These are phyloP conservation scores for Anastrepha obliqua DNA, from an alignment of 1,140 invertebrate genomes.

Conservation along the genomic window DNA sequence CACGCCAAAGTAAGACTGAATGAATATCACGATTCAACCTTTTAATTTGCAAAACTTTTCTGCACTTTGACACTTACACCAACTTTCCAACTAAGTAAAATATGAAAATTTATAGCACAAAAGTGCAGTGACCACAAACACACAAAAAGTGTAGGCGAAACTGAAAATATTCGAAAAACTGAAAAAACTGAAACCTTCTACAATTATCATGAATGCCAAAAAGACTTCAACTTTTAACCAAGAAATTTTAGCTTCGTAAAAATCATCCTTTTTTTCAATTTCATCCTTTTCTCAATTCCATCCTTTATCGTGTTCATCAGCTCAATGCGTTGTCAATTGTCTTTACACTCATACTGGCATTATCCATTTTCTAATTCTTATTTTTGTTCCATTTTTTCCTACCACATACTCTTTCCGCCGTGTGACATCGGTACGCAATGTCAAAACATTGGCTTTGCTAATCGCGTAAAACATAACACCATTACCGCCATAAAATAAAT, in stretches of 20 bases:
- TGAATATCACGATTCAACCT: too few species aligned
- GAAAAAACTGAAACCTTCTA: too few species aligned
- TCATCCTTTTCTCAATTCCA: not conserved
- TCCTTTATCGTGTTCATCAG: conserved; percentile 38
- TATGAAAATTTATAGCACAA: too few species aligned
- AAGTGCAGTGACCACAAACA: too few species aligned
- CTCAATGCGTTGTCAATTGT: conserved; percentile 37
- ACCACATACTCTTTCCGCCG: not conserved
- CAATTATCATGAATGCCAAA: too few species aligned
- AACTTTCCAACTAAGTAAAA: too few species aligned
- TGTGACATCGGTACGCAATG: conserved; percentile 60
- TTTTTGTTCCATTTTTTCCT: not conserved
- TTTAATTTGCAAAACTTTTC: too few species aligned
- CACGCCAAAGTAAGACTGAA: too few species aligned
- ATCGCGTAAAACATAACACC: conserved; percentile 74
- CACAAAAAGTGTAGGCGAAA: too few species aligned
- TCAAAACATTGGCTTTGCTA: conserved; percentile 70
- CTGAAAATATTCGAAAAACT: too few species aligned
- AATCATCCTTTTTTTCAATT: not conserved
- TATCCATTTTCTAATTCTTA: not conserved
- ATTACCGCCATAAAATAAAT: conserved; percentile 73
- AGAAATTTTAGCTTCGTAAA: not conserved
- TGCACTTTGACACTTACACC: too few species aligned
- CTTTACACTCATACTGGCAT: not conserved
- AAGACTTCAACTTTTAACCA: too few species aligned